phyloP scores from a whole-genome alignment of 2,113 vertebrate genomes.

The Quiscalus mexicanus region DNA sequence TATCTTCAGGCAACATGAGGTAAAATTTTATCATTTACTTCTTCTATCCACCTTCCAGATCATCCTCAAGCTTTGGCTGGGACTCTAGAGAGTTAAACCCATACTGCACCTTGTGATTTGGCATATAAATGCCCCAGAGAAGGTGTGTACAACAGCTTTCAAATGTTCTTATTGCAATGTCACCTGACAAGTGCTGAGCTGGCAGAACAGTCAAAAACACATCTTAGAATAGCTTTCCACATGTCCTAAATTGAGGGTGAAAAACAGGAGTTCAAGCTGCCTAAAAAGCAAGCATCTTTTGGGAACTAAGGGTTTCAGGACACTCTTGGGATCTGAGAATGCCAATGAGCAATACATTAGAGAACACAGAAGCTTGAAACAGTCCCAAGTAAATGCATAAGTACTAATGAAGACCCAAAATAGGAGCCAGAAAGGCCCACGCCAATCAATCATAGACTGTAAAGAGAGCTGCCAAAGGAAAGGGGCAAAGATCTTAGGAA shows the following conservation, averaged over 20 bases:
- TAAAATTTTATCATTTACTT: background rate
- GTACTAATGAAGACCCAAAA: background rate
- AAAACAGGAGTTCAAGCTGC: background rate
- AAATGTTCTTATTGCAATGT: background rate
- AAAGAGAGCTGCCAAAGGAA: background rate
- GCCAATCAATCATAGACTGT: background rate
- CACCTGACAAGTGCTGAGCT: background rate
- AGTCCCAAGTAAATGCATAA: background rate
- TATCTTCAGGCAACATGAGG: background rate
- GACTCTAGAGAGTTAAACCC: background rate
- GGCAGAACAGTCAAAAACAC: background rate
- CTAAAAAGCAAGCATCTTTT: background rate
- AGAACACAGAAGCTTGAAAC: background rate
- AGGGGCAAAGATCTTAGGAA: background rate
- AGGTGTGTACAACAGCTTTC: background rate
- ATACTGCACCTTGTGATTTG: background rate
- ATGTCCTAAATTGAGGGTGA: fast-evolving
- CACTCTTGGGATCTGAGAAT: background rate
- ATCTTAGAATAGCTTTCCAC: background rate
- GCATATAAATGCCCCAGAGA: background rate
- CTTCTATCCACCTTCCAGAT: background rate
- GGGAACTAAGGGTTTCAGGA: background rate
- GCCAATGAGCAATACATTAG: fast-evolving
- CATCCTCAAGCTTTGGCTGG: background rate
- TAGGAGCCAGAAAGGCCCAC: background rate